Evolutionary conservation across 2,113 vertebrate species (phyloP), one percentile per base, ranked within the genome.

Genomic region (Eulemur rufifrons): DNA sequence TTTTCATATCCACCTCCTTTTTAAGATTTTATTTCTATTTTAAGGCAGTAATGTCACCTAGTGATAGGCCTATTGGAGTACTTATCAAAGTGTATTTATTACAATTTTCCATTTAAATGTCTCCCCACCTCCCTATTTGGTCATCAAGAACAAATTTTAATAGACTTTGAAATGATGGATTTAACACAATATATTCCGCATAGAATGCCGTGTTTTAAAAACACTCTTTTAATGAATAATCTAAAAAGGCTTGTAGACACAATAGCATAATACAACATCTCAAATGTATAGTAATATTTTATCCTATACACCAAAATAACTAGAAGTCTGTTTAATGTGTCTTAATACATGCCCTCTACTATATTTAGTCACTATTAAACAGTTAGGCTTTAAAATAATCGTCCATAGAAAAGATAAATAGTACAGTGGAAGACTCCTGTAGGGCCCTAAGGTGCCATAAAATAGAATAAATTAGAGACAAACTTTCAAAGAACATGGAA

Each of bases 301-400:
- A 86, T 94, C 71, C 50, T 73, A 63, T 86, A 73, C 50, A 91
- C 47, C 50, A 94, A 94, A 94, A 96, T 95, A 98, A 94, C 85
- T 92, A 94, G 68, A 88, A 95, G 81, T 96, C 77, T 93, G 78
- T 83, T 95, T 95, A 93, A 95, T 93, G 78, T 97, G 91, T 94
- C 73, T 47, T 95, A 95, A 96, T 97, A 82, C 74, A 95, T 96
- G 91, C 23, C 82, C 95, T 96, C 61, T 95, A 29, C 97, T 97
- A 97, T 96, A 97, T 97, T 96, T 97, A 91, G 95, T 95, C 81
- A 80, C 93, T 92, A 94, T 94, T 98, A 96, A 98, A 96, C 73
- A 95, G 91, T 92, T 94, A 95, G 82, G 45, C 77, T 97, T 96
- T 96, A 97, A 98, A 98, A 97, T 97, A 96, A 97, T 96, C 86